Conservation (phyloP, 2,113 vertebrate species). For the Siphamia tubifer region DNA sequence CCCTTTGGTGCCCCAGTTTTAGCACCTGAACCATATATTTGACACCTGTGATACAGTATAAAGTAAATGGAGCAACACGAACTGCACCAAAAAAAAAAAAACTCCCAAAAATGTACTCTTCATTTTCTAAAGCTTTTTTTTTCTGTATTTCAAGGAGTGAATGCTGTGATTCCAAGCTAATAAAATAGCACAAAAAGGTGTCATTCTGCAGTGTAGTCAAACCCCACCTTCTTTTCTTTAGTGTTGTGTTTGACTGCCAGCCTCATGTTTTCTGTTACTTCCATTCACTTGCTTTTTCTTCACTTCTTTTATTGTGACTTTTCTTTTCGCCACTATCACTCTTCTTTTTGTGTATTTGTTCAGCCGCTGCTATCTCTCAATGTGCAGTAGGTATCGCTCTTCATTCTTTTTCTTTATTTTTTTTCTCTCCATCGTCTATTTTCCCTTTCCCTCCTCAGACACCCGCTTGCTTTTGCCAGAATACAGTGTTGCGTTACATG, state of each 20-base stretch:
- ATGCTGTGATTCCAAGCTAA: neutral
- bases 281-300: constrained; percentile 2
- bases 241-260: constrained; percentile 18
- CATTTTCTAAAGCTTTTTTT: no score
- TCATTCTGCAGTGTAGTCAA: neutral
- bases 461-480: neutral
- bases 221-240: neutral
- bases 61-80: no score
- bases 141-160: neutral
- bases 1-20: no score
- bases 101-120: no score
- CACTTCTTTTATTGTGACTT: neutral
- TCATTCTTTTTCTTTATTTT: neutral
- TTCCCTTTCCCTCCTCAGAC: neutral
- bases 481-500: constrained; percentile 16
- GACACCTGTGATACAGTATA: no score
- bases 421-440: neutral
- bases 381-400: neutral
- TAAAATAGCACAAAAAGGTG: neutral
- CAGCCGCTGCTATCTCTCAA: neutral
- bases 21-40: no score
- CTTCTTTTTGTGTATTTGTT: neutral
- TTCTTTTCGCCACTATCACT: neutral
- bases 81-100: no score
- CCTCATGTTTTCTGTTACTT: constrained; percentile 9